Evolutionary conservation across 2,888 invertebrate species (phyloP), one percentile per base, ranked within the genome.

Genomic region (Drosophila cognata): DNA sequence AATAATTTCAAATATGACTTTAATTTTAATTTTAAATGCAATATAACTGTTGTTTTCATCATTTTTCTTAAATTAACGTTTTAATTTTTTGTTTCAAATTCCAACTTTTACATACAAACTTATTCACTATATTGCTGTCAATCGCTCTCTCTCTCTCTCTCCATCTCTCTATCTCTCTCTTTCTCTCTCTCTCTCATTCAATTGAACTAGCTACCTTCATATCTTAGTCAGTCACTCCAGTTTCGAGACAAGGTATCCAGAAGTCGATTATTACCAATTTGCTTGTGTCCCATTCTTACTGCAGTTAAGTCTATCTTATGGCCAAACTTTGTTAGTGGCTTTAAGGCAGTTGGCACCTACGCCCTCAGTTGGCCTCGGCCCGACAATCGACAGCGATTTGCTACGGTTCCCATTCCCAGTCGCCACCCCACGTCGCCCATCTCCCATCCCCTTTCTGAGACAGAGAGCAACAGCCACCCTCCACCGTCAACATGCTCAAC

Each of bases 331-430:
- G 74, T 62, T 71, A 74, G 78, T 72, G 72, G 71, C 84, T 84
- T 73, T 80, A 74, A 84, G 71, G 74, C 82, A 85, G 82, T 81
- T 84, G 80, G 76, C 84, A 84, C 84, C 86, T 82, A 75, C 65
- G 71, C 71, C 78, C 75, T 72, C 75, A 64, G 80, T 78, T 69
- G 68, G 72, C 72, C 78, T 64, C 71, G 52, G 67, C 66, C 77
- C 74, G 71, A 81, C 84, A 84, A 84, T 83, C 83, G 85, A 74
- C 81, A 74, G 77, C 84, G 83, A 84, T 83, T 84, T 82, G 83
- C 85, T 78, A 55, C 66, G 58, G 46, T 46, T 11, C 50, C 21
- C 43, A 21, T 10, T n/a, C 52, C 60, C 65, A 28, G 46, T 36
- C 57, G 31, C 35, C 33, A 21, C 33, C 36, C 52, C 28, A 16